A percentile compares a stretch with the other conserved stretches of the same genome.
Evolutionary conservation across 2,113 vertebrate genomes (phyloP).

Genomic region (Podiceps cristatus): DNA sequence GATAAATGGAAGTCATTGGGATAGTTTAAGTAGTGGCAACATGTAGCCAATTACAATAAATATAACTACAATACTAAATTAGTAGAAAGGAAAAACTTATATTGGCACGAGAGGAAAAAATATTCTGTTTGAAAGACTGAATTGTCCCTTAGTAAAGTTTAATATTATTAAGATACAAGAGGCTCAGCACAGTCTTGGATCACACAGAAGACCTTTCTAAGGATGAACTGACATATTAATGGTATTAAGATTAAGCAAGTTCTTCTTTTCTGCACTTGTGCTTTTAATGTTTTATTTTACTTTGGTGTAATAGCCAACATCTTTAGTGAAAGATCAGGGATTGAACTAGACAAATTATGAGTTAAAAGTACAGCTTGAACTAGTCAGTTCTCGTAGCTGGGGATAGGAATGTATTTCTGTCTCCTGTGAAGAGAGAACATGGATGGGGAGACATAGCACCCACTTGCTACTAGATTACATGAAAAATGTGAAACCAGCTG

Average conservation of each 20-base stretch:
- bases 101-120: neutral
- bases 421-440: neutral
- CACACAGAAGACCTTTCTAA: neutral
- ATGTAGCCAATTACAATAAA: neutral
- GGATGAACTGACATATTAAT: neutral
- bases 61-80: neutral
- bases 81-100: neutral
- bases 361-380: neutral
- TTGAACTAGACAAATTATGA: neutral
- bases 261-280: neutral
- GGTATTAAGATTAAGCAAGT: neutral
- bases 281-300: neutral
- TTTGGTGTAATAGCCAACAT: neutral
- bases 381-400: neutral
- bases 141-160: neutral
- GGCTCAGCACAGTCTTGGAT: neutral
- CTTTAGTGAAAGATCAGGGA: neutral
- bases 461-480: neutral
- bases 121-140: neutral
- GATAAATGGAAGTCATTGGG: neutral
- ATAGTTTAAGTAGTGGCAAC: neutral
- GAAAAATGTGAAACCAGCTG: neutral
- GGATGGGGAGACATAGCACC: neutral
- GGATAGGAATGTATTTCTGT: neutral
- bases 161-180: neutral